These are phyloP conservation scores for Saimiri boliviensis DNA, from an alignment of 2,113 vertebrate species.

Conservation along the genomic window DNA sequence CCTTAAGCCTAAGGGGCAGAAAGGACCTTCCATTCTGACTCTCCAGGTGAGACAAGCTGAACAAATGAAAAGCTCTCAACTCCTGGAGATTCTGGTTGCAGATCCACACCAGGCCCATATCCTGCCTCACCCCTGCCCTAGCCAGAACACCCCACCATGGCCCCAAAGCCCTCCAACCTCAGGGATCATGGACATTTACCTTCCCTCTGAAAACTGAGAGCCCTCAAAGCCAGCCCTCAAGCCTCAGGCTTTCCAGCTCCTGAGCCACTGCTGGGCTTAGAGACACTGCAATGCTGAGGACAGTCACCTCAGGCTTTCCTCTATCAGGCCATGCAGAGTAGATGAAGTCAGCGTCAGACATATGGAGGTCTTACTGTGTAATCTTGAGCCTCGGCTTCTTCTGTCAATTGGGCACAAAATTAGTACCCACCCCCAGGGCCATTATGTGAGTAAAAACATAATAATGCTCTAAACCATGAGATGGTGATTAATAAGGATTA, in stretches of 20 bases:
- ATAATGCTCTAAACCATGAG: background rate
- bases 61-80: background rate
- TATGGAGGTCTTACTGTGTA: background rate
- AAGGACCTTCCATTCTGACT: background rate
- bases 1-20: background rate
- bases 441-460: background rate
- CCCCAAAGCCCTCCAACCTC: background rate
- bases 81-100: background rate
- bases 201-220: background rate
- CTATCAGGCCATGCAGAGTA: background rate
- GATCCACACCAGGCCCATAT: background rate
- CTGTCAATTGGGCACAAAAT: background rate
- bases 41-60: background rate
- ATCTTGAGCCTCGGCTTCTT: background rate
- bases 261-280: background rate
- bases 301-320: background rate
- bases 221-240: background rate
- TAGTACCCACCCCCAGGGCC: background rate
- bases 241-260: background rate
- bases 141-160: background rate
- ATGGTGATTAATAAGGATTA: background rate
- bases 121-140: no score
- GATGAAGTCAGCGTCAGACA: background rate
- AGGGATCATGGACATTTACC: background rate
- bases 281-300: accelerated